A percentile compares a stretch with the other conserved stretches of the same genome.
Conservation (phyloP, 2,797 vertebrate genomes). For the Lacerta agilis region DNA sequence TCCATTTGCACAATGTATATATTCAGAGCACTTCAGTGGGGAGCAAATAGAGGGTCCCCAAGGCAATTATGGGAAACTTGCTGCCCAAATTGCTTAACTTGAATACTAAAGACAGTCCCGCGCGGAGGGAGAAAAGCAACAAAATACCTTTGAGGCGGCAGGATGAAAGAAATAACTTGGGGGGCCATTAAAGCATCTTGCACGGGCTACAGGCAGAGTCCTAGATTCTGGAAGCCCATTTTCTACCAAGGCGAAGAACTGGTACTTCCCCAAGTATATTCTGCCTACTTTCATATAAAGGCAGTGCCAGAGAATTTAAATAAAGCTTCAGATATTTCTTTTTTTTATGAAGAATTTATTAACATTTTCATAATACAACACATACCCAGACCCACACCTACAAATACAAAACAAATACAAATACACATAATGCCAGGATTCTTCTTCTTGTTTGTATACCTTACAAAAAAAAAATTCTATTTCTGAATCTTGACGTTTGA, state of each 20-base stretch:
- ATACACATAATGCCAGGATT: too few species aligned
- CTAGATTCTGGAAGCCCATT: neutral
- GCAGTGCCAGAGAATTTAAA: neutral
- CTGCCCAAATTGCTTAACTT: constrained; percentile 22
- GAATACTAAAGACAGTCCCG: constrained; percentile 21
- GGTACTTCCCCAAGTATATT: neutral
- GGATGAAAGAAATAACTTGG: constrained; percentile 13
- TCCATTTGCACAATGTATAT: neutral
- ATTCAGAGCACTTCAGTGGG: neutral
- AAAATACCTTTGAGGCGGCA: neutral
- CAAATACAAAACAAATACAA: too few species aligned
- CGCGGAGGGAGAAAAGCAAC: neutral
- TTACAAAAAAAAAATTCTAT: too few species aligned
- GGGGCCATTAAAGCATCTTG: neutral
- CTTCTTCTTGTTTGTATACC: too few species aligned
- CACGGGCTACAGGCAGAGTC: neutral
- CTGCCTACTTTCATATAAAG: neutral
- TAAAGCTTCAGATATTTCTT: neutral
- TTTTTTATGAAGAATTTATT: too few species aligned
- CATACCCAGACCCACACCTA: too few species aligned
- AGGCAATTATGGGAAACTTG: constrained; percentile 21
- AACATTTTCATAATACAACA: too few species aligned
- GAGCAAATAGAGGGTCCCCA: neutral
- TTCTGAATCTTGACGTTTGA: too few species aligned
- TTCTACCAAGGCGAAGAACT: neutral